These are phyloP conservation scores for Epinotia nisella DNA, from an alignment of 2,888 invertebrate species.

Conservation along the genomic window DNA sequence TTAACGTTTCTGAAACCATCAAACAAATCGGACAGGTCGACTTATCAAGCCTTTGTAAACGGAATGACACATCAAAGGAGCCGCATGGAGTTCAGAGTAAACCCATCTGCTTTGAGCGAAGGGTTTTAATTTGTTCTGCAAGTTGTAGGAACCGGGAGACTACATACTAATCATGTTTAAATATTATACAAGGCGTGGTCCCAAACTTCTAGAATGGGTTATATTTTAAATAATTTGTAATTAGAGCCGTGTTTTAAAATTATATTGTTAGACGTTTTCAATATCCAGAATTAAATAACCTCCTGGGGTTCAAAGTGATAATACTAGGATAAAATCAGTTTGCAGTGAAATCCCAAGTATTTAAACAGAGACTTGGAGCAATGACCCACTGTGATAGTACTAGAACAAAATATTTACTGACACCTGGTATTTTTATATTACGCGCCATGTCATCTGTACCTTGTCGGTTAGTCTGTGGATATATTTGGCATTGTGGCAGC, in stretches of 20 bases:
- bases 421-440: too few relatives aligned
- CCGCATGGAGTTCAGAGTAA: slow-evolving; percentile 28
- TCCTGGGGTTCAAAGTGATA: too few relatives aligned
- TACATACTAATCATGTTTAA: slow-evolving; percentile 30
- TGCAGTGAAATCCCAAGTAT: too few relatives aligned
- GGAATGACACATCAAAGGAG: slow-evolving; percentile 36
- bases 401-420: too few relatives aligned
- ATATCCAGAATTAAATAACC: neutral
- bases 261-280: neutral
- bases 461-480: too few relatives aligned
- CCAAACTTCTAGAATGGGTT: neutral
- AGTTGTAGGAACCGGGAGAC: slow-evolving; percentile 28
- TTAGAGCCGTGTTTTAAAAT: neutral
- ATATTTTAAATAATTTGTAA: neutral
- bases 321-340: too few relatives aligned
- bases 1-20: slow-evolving; percentile 1
- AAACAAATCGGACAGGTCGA: slow-evolving; percentile 19
- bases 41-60: slow-evolving; percentile 36
- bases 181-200: slow-evolving; percentile 17
- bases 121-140: slow-evolving; percentile 39
- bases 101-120: slow-evolving; percentile 23
- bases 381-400: too few relatives aligned
- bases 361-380: too few relatives aligned
- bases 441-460: too few relatives aligned
- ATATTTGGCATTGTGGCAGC: too few relatives aligned